phyloP scores from a whole-genome alignment of 2,888 invertebrate genomes.

The Mimachlamys varia region DNA sequence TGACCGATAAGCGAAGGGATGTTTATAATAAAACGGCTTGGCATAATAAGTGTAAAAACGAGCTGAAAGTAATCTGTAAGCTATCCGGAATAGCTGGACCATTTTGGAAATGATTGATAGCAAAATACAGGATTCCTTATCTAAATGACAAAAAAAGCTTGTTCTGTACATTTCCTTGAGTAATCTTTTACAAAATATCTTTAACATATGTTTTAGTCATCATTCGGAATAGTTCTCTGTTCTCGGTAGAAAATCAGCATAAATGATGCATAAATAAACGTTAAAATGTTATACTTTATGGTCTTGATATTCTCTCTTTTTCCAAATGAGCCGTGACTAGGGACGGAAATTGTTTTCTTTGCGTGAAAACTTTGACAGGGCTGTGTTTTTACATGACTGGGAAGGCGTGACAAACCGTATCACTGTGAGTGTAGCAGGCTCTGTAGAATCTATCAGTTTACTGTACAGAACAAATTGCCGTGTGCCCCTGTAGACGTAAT shows the following conservation, averaged over 20 bases:
- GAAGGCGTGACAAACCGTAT: conserved; percentile 4
- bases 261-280: conserved; percentile 44
- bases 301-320: conserved; percentile 39
- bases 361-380: conserved; percentile 43
- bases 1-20: conserved; percentile 17
- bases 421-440: background rate
- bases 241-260: conserved; percentile 45
- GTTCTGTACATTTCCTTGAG: conserved; percentile 39
- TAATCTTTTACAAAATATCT: conserved; percentile 44
- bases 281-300: conserved; percentile 43
- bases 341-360: conserved; percentile 46
- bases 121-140: conserved; percentile 41
- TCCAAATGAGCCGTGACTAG: conserved; percentile 44
- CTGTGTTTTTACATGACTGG: conserved; percentile 10
- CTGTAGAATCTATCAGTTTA: conserved; percentile 25
- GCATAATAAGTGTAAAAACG: conserved; percentile 24
- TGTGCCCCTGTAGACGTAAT: conserved; percentile 34
- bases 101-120: conserved; percentile 39
- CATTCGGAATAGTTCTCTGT: conserved; percentile 32
- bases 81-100: conserved; percentile 21
- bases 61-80: conserved; percentile 28
- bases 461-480: conserved; percentile 16
- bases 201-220: conserved; percentile 42
- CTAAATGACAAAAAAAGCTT: conserved; percentile 40
- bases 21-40: conserved; percentile 31